phyloP scores from a whole-genome alignment of 2,888 invertebrate species.

The Agrypnus murinus region DNA sequence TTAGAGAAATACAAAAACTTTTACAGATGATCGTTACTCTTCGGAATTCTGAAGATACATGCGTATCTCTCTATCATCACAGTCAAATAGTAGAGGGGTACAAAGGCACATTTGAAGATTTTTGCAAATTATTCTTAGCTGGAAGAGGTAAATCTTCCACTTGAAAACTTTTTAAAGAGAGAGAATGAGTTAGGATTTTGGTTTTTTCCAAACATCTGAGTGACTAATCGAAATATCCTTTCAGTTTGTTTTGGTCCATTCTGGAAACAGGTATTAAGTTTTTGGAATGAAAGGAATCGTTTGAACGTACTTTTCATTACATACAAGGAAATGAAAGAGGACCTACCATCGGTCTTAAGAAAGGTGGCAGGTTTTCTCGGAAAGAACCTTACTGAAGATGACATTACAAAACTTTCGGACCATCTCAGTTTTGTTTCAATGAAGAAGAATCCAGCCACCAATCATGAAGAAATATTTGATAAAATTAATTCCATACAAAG shows the following conservation, averaged over 20 bases:
- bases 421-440: slow-evolving; percentile 73
- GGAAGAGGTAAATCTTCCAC: no score
- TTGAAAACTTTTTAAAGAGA: no score
- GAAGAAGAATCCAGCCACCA: slow-evolving; percentile 72
- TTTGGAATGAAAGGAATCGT: slow-evolving; percentile 53
- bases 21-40: no score
- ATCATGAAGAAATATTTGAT: slow-evolving; percentile 55
- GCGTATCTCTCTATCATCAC: no score
- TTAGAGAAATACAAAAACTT: no score
- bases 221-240: slow-evolving; percentile 25
- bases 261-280: slow-evolving; percentile 55
- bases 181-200: no score
- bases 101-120: no score
- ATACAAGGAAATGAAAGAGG: slow-evolving; percentile 56
- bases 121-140: no score
- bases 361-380: slow-evolving; percentile 45
- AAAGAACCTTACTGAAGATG: slow-evolving; percentile 62
- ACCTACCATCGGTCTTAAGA: slow-evolving; percentile 44
- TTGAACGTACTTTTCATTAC: slow-evolving; percentile 55
- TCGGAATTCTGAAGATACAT: no score
- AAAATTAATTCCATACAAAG: no score
- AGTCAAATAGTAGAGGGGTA: no score
- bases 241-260: slow-evolving; percentile 53
- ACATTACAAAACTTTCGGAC: slow-evolving; percentile 66
- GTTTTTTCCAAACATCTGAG: no score